Base-by-base conservation (phyloP, 2,888 invertebrate species). In the Flabesymbios commensalis region DNA sequence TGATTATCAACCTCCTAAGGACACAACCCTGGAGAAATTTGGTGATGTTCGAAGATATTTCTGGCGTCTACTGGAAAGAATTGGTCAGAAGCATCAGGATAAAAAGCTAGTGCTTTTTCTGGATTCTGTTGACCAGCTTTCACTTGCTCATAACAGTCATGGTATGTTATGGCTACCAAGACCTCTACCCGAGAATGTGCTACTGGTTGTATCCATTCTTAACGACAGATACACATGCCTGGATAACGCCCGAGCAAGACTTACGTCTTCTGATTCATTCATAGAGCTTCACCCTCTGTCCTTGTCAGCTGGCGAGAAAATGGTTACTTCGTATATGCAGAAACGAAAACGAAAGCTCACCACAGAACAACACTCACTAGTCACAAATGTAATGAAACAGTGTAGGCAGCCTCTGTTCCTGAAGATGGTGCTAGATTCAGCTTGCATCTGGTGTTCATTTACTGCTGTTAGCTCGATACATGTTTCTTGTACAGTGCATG, bases 121-220 rank as follows among this genome's bases (percentile, higher is more conserved):
- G 10, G 71, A 71, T 53, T 66, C 68, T 3, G 59, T 71, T 19
- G 71, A 71, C 52, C 68, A 71, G 61, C 43, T 71, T 29, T 49
- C 58, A 2, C n/a, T 26, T 2, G 29, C 41, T 7, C 42, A 58
- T 56, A 64, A 62, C 5, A 64, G 59, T 3, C 63, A 67, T 31
- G 29, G 49, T 26, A 57, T 71, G 59, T 28, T 43, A 17, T 71
- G 71, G 71, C 36, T 71, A 36, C 70, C 66, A 22, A 51, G 43
- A n/a, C 31, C 33, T 10, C 42, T 71, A 17, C 70, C 67, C 1
- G 28, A 10, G 10, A 65, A 65, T 43, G 59, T 65, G 4, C 54
- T 53, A 36, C 3, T 71, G 14, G 59, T 71, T 28, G 26, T 69
- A 1, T 68, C 70, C 14, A 59, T 65, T 42, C 53, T 68, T 7